Conservation (phyloP, 1,140 invertebrate genomes). For the Trigoniulus corallinus region DNA sequence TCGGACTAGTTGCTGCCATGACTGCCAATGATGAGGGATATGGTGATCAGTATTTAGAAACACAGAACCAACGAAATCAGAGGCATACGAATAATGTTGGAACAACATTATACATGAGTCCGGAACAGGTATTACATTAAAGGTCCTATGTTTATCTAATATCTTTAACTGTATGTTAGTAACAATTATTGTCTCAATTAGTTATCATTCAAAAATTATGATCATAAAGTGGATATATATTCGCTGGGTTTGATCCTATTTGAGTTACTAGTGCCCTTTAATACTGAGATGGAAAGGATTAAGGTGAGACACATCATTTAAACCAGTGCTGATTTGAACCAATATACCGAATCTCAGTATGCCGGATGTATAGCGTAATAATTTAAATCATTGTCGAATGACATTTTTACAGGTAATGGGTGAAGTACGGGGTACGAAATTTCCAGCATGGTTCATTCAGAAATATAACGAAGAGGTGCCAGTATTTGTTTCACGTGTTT, state of each 20-base stretch:
- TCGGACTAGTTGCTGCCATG: slow-evolving; percentile 81
- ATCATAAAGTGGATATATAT: slow-evolving; percentile 93
- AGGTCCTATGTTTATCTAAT: neutral
- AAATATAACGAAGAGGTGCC: too few relatives aligned
- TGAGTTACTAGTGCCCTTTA: slow-evolving; percentile 75
- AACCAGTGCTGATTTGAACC: too few relatives aligned
- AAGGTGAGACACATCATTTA: too few relatives aligned
- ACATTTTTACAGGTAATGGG: too few relatives aligned
- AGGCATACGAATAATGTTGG: slow-evolving; percentile 55
- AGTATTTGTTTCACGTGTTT: too few relatives aligned
- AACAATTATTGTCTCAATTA: neutral
- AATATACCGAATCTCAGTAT: too few relatives aligned
- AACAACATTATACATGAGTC: slow-evolving; percentile 92
- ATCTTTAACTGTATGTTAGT: neutral
- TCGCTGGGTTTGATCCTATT: slow-evolving; percentile 86
- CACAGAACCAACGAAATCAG: neutral
- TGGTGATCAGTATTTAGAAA: slow-evolving; percentile 8
- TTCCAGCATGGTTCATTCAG: too few relatives aligned
- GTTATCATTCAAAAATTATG: slow-evolving; percentile 34
- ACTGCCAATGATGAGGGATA: slow-evolving; percentile 38
- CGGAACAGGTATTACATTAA: slow-evolving; percentile 52
- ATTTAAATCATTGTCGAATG: too few relatives aligned
- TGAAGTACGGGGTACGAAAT: too few relatives aligned
- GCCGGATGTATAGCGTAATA: too few relatives aligned
- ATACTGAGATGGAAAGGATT: slow-evolving; percentile 75